A percentile compares a stretch with the other conserved stretches of the same genome.
Conservation (phyloP, 2,888 invertebrate genomes). For the Cryptus armator region DNA sequence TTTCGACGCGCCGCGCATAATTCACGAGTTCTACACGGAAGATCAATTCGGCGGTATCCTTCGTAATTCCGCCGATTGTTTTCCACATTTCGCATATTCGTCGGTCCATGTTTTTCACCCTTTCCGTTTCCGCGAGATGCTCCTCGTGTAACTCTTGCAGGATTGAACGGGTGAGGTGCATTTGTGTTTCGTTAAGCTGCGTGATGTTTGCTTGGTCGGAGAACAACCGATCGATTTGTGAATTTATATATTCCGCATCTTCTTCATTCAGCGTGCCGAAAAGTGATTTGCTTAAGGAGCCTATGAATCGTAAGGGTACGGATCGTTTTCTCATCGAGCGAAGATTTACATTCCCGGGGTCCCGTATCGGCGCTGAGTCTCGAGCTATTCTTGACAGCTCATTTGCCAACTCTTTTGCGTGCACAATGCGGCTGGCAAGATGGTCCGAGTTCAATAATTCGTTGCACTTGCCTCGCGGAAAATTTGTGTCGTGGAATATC, state of each 20-base stretch:
- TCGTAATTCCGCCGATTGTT: too few species aligned
- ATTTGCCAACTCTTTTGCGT: neutral
- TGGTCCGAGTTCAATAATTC: neutral
- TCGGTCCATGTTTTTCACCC: too few species aligned
- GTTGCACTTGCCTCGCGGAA: slow-evolving; percentile 2
- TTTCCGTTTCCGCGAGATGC: too few species aligned
- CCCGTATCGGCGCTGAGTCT: too few species aligned
- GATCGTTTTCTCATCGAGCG: slow-evolving; percentile 4
- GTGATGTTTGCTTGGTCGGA: slow-evolving; percentile 38
- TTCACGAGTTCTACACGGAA: slow-evolving; percentile 16
- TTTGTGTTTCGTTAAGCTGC: neutral
- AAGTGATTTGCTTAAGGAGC: slow-evolving; percentile 34
- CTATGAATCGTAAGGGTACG: slow-evolving; percentile 27
- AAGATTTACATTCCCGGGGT: neutral
- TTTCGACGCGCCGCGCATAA: too few species aligned
- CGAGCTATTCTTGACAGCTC: neutral
- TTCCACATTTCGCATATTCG: too few species aligned
- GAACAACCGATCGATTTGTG: neutral
- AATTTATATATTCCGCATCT: slow-evolving; percentile 15
- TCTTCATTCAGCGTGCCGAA: too few species aligned
- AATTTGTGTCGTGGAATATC: neutral
- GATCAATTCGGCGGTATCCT: too few species aligned
- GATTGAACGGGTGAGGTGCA: slow-evolving; percentile 5
- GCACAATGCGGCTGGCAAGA: neutral
- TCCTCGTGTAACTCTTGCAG: neutral